Percentiles rank a stretch among this genome's conserved stretches.
phyloP scores from a whole-genome alignment of 2,888 invertebrate species.

The Laspeyria flexula region DNA sequence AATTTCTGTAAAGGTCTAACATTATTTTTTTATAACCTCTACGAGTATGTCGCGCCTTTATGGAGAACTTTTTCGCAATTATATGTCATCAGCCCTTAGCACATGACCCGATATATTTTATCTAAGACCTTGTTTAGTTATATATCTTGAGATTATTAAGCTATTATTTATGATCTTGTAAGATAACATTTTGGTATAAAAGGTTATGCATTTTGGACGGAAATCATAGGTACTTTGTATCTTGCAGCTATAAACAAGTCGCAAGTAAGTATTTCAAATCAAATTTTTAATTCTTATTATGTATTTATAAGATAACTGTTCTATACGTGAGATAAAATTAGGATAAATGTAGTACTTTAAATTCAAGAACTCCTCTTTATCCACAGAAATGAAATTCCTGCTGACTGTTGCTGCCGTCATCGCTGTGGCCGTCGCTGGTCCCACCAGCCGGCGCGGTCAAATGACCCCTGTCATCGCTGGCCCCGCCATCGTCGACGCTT shows the following conservation, averaged over 20 bases:
- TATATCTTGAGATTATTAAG: not conserved
- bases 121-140: not conserved
- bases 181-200: constrained; percentile 40
- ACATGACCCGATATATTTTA: no score
- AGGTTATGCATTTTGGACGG: constrained; percentile 5
- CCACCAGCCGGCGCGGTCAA: constrained; percentile 31
- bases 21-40: no score
- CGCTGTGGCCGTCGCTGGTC: constrained; percentile 34
- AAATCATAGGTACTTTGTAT: constrained; percentile 23
- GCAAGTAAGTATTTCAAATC: constrained; percentile 28
- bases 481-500: constrained; percentile 32
- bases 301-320: no score
- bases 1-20: no score
- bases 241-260: constrained; percentile 25
- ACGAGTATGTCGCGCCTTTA: no score
- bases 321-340: no score
- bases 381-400: constrained; percentile 36
- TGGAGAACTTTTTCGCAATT: no score
- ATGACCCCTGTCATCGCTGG: constrained; percentile 12
- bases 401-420: constrained; percentile 31
- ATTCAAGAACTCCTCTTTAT: not conserved
- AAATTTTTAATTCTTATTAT: no score
- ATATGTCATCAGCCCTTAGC: no score
- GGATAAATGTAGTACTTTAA: no score
- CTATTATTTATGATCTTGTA: not conserved